Percentiles rank a stretch among this genome's conserved stretches.
phyloP scores from a whole-genome alignment of 1,140 invertebrate species.

The Zeugodacus cucurbitae region DNA sequence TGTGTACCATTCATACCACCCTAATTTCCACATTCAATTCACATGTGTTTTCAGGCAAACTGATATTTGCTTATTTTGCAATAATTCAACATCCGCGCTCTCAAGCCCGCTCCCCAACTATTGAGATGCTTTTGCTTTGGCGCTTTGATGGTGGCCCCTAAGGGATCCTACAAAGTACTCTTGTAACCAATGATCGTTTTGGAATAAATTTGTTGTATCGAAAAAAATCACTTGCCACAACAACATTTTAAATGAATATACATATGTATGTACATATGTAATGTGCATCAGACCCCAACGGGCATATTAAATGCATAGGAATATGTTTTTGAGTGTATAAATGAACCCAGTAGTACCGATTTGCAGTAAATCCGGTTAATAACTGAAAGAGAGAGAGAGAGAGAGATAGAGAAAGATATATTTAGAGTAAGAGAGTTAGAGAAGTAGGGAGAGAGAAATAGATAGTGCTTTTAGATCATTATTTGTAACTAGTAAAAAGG shows the following conservation, averaged over 20 bases:
- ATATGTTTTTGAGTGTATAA: not conserved
- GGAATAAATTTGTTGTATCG: slow-evolving; percentile 1
- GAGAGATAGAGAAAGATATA: too few relatives aligned
- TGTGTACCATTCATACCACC: not conserved
- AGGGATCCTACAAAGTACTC: not conserved
- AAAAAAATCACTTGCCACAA: slow-evolving; percentile 1
- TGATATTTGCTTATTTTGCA: not conserved
- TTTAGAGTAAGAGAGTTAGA: too few relatives aligned
- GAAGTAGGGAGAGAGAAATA: too few relatives aligned
- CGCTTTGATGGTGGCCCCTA: not conserved
- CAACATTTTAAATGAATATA: not conserved
- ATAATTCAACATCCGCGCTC: not conserved
- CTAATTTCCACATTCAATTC: not conserved
- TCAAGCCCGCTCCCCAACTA: not conserved
- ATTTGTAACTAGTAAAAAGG: too few relatives aligned
- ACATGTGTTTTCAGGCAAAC: not conserved
- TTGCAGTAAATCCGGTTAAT: too few relatives aligned
- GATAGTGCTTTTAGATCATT: too few relatives aligned
- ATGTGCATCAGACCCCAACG: not conserved
- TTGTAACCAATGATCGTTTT: not conserved
- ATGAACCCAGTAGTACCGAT: not conserved
- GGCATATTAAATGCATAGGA: not conserved
- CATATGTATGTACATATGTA: not conserved
- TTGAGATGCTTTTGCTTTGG: not conserved
- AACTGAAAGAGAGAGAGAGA: too few relatives aligned